Percentiles rank a stretch among this genome's conserved stretches.
phyloP scores from a whole-genome alignment of 2,113 vertebrate genomes.

The Bambusicola thoracicus region DNA sequence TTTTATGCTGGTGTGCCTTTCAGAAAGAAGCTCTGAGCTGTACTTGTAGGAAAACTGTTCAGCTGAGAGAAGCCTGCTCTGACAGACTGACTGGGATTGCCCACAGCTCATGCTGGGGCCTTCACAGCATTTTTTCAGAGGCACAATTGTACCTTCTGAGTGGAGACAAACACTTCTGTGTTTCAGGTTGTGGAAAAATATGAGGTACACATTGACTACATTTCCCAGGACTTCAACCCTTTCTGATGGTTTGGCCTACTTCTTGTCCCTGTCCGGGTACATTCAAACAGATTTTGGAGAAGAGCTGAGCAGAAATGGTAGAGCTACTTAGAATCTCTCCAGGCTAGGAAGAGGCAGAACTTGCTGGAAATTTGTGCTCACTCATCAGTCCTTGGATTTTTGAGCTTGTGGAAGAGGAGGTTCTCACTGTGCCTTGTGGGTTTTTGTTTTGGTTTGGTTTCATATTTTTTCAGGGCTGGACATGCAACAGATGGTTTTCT shows the following conservation, averaged over 20 bases:
- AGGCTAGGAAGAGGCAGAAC: slow-evolving; percentile 53
- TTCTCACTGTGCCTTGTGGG: slow-evolving; percentile 36
- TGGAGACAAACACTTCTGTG: background rate
- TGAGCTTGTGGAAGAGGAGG: slow-evolving; percentile 2
- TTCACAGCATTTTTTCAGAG: background rate
- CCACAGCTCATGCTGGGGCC: too few species aligned
- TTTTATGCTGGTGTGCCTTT: background rate
- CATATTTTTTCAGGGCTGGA: slow-evolving; percentile 24
- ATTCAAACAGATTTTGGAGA: background rate
- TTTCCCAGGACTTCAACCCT: fast-evolving
- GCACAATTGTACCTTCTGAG: background rate
- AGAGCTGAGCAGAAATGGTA: background rate
- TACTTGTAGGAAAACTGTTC: background rate
- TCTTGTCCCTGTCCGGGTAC: background rate
- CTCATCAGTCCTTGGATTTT: slow-evolving; percentile 20
- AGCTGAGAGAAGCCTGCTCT: background rate
- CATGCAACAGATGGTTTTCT: background rate
- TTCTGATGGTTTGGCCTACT: background rate
- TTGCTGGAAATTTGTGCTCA: slow-evolving; percentile 31
- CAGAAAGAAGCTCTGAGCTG: fast-evolving
- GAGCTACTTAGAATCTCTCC: background rate
- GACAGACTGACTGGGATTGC: background rate
- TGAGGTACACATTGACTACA: background rate
- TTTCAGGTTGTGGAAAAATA: background rate
- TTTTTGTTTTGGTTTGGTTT: background rate